A percentile compares a stretch with the other conserved stretches of the same genome.
Evolutionary conservation across 2,113 vertebrate species (phyloP).

Genomic region (Sander lucioperca): DNA sequence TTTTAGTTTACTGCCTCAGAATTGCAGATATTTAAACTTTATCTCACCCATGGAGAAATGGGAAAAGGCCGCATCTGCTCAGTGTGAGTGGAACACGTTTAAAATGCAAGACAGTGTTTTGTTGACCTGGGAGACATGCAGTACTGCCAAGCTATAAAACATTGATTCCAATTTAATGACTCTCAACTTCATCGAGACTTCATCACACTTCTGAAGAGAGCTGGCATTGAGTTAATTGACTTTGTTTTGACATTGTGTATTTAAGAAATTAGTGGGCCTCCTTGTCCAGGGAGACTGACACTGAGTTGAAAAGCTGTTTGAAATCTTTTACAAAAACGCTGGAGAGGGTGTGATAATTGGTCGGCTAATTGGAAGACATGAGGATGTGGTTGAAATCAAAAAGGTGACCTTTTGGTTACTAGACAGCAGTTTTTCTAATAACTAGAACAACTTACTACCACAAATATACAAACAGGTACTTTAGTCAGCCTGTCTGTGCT

Average conservation of each 20-base stretch:
- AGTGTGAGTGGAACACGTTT: slow-evolving; percentile 20
- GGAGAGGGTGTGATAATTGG: background rate
- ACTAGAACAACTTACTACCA: background rate
- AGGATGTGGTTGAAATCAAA: slow-evolving; percentile 3
- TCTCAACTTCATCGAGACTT: slow-evolving; percentile 34
- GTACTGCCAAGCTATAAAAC: slow-evolving; percentile 34
- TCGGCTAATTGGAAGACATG: slow-evolving; percentile 26
- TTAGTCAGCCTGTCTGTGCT: background rate
- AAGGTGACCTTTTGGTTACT: slow-evolving; percentile 4
- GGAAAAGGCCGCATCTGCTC: slow-evolving; percentile 5
- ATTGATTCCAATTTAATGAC: slow-evolving; percentile 56
- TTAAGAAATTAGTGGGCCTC: slow-evolving; percentile 34
- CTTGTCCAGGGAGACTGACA: slow-evolving; percentile 16
- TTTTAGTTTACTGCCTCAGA: slow-evolving; percentile 47
- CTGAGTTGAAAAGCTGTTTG: slow-evolving; percentile 10
- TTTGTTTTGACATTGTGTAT: slow-evolving; percentile 50
- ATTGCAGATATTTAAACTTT: slow-evolving; percentile 48
- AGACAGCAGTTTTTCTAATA: background rate
- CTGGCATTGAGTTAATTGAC: slow-evolving; percentile 47
- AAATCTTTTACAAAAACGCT: slow-evolving; percentile 26
- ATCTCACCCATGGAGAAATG: slow-evolving; percentile 1
- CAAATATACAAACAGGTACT: background rate
- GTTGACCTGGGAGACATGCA: background rate
- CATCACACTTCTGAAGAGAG: slow-evolving; percentile 50
- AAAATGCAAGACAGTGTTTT: background rate